Percentiles rank a stretch among this genome's conserved stretches.
Evolutionary conservation across 2,113 vertebrate genomes (phyloP).

Genomic region (Cyprinodon brontotheroides): DNA sequence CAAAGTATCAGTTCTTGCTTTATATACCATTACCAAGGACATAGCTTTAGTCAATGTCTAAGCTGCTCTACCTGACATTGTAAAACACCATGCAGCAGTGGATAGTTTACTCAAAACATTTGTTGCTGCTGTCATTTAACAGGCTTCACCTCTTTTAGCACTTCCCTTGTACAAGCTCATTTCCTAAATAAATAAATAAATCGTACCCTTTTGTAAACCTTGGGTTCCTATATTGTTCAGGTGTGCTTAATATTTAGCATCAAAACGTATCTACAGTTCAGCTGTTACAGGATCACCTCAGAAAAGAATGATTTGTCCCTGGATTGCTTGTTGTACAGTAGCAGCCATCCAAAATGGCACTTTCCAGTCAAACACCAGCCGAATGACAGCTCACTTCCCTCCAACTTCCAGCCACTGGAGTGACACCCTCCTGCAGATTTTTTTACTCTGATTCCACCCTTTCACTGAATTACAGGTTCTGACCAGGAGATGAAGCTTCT

Average conservation of each 20-base stretch:
- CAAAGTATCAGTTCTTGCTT: not conserved
- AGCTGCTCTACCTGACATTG: not conserved
- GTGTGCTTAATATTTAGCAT: not conserved
- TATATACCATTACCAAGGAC: not conserved
- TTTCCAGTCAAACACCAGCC: too few relatives aligned
- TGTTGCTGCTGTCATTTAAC: not conserved
- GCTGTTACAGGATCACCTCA: not conserved
- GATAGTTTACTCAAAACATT: not conserved
- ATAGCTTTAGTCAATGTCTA: not conserved
- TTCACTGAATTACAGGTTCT: too few relatives aligned
- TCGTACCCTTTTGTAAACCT: too few relatives aligned
- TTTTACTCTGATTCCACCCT: too few relatives aligned
- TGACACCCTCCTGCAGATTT: too few relatives aligned
- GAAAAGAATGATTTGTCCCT: conserved; percentile 31
- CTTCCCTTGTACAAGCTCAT: not conserved
- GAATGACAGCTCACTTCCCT: too few relatives aligned
- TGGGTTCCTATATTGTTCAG: not conserved
- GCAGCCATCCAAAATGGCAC: too few relatives aligned
- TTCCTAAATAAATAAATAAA: not conserved
- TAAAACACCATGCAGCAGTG: not conserved
- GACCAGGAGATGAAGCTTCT: too few relatives aligned
- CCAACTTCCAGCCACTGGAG: too few relatives aligned
- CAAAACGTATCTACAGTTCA: not conserved
- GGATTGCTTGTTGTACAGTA: conserved; percentile 13
- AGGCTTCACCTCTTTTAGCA: not conserved